Evolutionary conservation across 92 coral and sea anemone genomes (phyloP), one percentile per base, ranked within the genome.

Genomic region (Blastomussa wellsi): DNA sequence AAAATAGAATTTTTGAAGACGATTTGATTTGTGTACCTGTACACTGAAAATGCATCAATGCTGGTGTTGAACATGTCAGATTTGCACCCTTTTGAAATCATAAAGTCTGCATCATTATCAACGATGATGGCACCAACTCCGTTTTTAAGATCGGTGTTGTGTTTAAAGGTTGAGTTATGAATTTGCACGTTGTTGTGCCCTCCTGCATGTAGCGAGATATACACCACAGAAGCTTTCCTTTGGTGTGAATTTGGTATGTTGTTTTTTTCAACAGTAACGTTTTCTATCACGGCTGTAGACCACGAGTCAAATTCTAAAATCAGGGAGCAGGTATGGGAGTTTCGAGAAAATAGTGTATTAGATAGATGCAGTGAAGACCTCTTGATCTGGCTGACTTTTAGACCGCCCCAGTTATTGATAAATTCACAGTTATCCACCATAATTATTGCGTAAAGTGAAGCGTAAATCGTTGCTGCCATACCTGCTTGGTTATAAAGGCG

Each of bases 51-150:
- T 31, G 76, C 62, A 72, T 70, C 76, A 19, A n/a, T n/a, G 73
- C 67, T 49, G 12, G 65, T 47, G 66, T 73, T 48, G 37, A n/a
- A 82, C 14, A 41, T 8, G 1, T 69, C 17, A 9, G 38, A 9
- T 31, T 53, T 51, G 51, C 92, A 89, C 29, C 86, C 74, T 35
- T 24, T n/a, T 49, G 70, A 47, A 17, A 24, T 86, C 64, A 60
- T 32, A 1, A 37, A 29, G 67, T 86, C 90, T 16, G 70, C 62
- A 29, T 39, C 66, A 59, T 75, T 79, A 32, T 70, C 76, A 20
- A 86, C 31, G 24, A 52, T 38, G 12, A 89, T 24, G 9, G 89
- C 88, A n/a, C 92, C 89, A n/a, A 76, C 89, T 22, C 62, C 81
- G 2, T 41, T 73, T 22, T 32, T 29, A 19, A 33, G 0, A 20